phyloP scores from a whole-genome alignment of 2,113 vertebrate genomes.

The Origma solitaria region DNA sequence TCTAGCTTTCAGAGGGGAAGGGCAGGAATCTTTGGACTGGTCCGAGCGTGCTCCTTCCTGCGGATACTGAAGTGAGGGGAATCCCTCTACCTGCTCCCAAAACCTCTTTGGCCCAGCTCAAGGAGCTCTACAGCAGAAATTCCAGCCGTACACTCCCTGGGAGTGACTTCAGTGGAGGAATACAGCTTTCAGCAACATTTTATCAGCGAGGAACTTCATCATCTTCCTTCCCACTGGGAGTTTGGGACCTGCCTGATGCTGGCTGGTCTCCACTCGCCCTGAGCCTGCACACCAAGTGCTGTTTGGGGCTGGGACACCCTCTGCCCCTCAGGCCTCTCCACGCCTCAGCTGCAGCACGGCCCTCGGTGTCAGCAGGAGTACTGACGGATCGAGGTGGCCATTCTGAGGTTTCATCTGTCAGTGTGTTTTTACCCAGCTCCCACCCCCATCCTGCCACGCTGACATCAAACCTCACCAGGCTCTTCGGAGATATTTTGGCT shows the following conservation, averaged over 20 bases:
- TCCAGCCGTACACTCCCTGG: not conserved
- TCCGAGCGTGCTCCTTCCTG: not conserved
- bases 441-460: rapidly evolving
- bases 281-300: not conserved
- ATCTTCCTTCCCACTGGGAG: not conserved
- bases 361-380: not conserved
- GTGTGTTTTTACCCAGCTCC: not conserved
- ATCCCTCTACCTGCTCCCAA: not conserved
- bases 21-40: not conserved
- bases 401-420: not conserved
- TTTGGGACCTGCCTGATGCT: not conserved
- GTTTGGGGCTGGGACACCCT: not conserved
- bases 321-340: not conserved
- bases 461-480: not conserved
- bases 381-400: not conserved
- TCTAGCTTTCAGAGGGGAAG: not conserved
- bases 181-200: not conserved
- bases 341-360: not conserved
- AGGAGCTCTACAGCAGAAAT: not conserved
- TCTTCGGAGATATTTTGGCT: not conserved
- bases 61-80: not conserved
- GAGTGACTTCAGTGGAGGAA: not conserved
- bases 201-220: not conserved
- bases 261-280: not conserved
- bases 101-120: not conserved